A percentile compares a stretch with the other conserved stretches of the same genome.
These are phyloP conservation scores for Plecturocebus donacophilus DNA, from an alignment of 2,113 vertebrate species.

Conservation along the genomic window DNA sequence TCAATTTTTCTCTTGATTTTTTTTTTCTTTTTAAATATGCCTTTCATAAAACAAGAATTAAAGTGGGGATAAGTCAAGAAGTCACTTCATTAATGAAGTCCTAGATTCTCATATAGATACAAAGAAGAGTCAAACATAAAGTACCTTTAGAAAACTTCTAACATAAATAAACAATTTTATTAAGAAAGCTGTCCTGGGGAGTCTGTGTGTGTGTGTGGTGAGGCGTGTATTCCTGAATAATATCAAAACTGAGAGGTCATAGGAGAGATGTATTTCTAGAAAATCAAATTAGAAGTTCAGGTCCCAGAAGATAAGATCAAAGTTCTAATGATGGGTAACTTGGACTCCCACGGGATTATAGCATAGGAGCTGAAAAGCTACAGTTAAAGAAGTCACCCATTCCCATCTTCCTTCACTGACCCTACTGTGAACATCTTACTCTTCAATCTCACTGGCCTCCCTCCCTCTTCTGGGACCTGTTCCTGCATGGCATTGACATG, in stretches of 20 bases:
- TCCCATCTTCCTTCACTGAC: background rate
- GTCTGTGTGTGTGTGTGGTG: background rate
- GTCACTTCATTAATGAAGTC: background rate
- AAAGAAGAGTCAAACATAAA: background rate
- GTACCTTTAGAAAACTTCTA: background rate
- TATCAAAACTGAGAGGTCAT: background rate
- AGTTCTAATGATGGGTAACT: background rate
- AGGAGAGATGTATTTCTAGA: background rate
- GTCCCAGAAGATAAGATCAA: background rate
- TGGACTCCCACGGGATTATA: accelerated
- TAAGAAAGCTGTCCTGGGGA: background rate
- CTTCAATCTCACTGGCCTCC: background rate
- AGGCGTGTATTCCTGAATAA: background rate
- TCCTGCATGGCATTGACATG: background rate
- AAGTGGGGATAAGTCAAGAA: background rate
- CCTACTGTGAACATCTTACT: background rate
- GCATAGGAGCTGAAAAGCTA: background rate
- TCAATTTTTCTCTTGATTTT: background rate
- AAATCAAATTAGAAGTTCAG: background rate
- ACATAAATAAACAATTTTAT: slow-evolving; percentile 1
- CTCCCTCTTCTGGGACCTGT: background rate
- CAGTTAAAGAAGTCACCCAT: background rate
- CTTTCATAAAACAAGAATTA: background rate
- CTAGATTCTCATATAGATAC: background rate
- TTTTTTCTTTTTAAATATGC: background rate